Evolutionary conservation across 2,113 vertebrate species (phyloP).

Genomic region (Corythornis madagascariensis): DNA sequence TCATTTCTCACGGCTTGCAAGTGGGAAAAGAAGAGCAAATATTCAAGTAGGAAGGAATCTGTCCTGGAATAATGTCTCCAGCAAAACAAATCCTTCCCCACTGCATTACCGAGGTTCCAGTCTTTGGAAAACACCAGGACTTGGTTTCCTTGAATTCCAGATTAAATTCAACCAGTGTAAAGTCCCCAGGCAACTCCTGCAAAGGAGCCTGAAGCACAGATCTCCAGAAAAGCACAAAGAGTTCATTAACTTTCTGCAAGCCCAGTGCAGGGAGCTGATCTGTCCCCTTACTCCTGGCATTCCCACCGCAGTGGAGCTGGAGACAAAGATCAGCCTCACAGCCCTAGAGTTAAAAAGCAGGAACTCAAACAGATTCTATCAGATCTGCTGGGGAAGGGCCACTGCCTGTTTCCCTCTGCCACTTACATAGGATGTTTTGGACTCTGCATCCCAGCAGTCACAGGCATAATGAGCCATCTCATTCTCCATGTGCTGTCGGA

Average conservation of each 20-base stretch:
- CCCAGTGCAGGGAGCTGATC: background rate
- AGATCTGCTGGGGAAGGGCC: background rate
- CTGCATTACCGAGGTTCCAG: background rate
- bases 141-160: background rate
- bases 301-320: no score
- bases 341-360: background rate
- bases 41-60: background rate
- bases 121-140: background rate
- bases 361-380: background rate
- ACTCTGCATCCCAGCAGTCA: slow-evolving; percentile 98
- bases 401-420: background rate
- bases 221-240: background rate
- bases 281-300: background rate
- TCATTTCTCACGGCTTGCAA: background rate
- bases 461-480: slow-evolving; percentile 99
- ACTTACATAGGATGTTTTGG: slow-evolving; percentile 96
- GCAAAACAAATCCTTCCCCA: background rate
- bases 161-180: background rate
- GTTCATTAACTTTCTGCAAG: background rate
- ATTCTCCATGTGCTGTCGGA: slow-evolving; percentile 99
- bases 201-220: background rate
- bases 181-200: background rate
- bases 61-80: background rate
- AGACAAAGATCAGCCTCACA: background rate
- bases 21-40: background rate